Conservation (phyloP, 35 echinoderm and acorn worm species). For the Acanthaster planci region DNA sequence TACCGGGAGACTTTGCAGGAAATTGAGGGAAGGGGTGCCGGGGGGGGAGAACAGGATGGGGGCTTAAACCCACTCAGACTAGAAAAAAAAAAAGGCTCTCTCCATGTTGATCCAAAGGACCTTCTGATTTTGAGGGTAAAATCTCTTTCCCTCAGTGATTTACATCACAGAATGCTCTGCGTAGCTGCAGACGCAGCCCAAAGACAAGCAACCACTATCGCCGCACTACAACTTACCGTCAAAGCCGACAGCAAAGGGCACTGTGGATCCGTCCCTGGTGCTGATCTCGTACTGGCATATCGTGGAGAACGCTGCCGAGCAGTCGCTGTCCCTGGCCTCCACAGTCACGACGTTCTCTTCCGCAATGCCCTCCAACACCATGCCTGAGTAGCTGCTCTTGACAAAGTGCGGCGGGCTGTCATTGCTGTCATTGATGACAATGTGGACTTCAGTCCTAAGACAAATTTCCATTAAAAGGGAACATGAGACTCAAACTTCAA, state of each 20-base stretch:
- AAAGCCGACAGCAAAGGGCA: constrained; percentile 79
- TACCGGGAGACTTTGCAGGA: not conserved
- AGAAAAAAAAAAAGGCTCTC: too few species aligned
- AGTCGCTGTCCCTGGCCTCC: constrained; percentile 88
- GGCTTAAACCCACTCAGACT: too few species aligned
- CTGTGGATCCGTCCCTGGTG: constrained; percentile 44
- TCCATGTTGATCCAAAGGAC: not conserved
- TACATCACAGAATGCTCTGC: too few species aligned
- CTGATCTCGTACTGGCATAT: constrained; percentile 91
- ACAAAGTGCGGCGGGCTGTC: constrained; percentile 86
- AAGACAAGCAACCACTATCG: too few species aligned
- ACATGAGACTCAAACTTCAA: not conserved
- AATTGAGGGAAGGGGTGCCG: not conserved
- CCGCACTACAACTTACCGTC: constrained; percentile 62
- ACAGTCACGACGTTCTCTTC: constrained; percentile 74
- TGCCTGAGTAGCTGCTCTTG: constrained; percentile 65
- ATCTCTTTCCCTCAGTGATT: too few species aligned
- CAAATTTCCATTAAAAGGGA: constrained; percentile 22
- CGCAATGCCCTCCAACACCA: constrained; percentile 70
- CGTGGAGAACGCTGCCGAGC: constrained; percentile 79
- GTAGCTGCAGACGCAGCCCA: too few species aligned
- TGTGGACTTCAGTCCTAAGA: constrained; percentile 86
- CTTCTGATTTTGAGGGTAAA: not conserved
- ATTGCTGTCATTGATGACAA: constrained; percentile 86
- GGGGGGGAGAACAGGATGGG: not conserved